Base-by-base conservation (phyloP, 2,888 invertebrate genomes). In the Oscheius sp. region DNA sequence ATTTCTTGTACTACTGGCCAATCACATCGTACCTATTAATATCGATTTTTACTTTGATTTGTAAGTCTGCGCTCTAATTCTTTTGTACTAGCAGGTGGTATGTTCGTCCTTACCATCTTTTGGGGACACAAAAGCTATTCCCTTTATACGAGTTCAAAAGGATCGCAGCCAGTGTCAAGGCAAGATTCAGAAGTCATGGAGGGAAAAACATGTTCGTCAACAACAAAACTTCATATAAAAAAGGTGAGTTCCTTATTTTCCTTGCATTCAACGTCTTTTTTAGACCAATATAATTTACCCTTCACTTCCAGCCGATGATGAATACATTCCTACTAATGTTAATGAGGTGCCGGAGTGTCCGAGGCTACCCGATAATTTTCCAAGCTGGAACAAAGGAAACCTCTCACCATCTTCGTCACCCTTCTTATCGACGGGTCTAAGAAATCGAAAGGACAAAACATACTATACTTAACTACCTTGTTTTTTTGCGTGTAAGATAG, bases 1-100 rank as follows among this genome's bases (percentile, higher is more conserved):
- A 78, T 51, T 67, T 84, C 26, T 56, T 84, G 1, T 80, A 80
- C 68, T 75, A 81, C 41, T 84, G 78, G 71, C 83, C 84, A 8
- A 38, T 78, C 0, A 57, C 49, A 4, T 74, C 12, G 12, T 36
- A 36, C 14, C 8, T 36, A 9, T 36, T 36, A 36, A 36, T 36
- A 36, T 36, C 14, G 8, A 41, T 4, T 41, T 41, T 2, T 41
- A 41, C 20, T 41, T 36, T 14, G 36, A 36, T 36, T 36, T n/a
- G n/a, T n/a, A n/a, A n/a, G n/a, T n/a, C n/a, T n/a, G n/a, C n/a
- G n/a, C n/a, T n/a, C n/a, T n/a, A n/a, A n/a, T n/a, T n/a, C n/a
- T n/a, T n/a, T n/a, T n/a, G n/a, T n/a, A n/a, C n/a, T n/a, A n/a
- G n/a, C n/a, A 66, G 66, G 33, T 20, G 54, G 54, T n/a, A n/a